phyloP scores from a whole-genome alignment of 2,888 invertebrate species.

The Agrotis exclamationis region DNA sequence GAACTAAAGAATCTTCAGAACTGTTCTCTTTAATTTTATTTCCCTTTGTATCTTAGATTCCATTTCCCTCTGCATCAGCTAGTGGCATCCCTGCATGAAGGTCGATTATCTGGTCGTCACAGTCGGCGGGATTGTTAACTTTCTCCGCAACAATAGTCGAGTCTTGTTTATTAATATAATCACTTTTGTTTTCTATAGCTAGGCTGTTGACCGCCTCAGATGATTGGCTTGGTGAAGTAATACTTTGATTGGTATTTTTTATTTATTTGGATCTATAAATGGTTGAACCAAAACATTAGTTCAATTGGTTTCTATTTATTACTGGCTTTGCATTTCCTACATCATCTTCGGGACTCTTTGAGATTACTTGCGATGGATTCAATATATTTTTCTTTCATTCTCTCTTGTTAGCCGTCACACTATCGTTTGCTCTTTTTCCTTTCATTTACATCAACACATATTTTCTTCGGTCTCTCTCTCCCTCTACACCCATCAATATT shows the following conservation, averaged over 20 bases:
- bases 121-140: slow-evolving; percentile 73
- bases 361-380: too few species aligned
- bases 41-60: not conserved
- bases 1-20: too few species aligned
- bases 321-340: not conserved
- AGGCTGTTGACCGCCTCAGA: slow-evolving; percentile 42
- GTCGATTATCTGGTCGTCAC: slow-evolving; percentile 74
- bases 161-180: slow-evolving; percentile 69
- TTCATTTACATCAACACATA: too few species aligned
- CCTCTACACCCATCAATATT: too few species aligned
- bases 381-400: too few species aligned
- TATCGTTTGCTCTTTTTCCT: too few species aligned
- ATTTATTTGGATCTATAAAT: not conserved
- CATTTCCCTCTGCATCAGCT: not conserved
- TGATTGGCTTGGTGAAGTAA: slow-evolving; percentile 24
- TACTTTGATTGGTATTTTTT: not conserved
- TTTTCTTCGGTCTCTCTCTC: too few species aligned
- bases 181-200: slow-evolving; percentile 68
- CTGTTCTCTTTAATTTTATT: not conserved
- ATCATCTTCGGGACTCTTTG: too few species aligned
- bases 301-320: not conserved
- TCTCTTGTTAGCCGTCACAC: too few species aligned
- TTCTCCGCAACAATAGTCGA: slow-evolving; percentile 71
- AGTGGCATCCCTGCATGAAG: slow-evolving; percentile 61
- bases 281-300: not conserved